Conservation (phyloP, 2,888 invertebrate genomes). For the Coenonympha arcania region DNA sequence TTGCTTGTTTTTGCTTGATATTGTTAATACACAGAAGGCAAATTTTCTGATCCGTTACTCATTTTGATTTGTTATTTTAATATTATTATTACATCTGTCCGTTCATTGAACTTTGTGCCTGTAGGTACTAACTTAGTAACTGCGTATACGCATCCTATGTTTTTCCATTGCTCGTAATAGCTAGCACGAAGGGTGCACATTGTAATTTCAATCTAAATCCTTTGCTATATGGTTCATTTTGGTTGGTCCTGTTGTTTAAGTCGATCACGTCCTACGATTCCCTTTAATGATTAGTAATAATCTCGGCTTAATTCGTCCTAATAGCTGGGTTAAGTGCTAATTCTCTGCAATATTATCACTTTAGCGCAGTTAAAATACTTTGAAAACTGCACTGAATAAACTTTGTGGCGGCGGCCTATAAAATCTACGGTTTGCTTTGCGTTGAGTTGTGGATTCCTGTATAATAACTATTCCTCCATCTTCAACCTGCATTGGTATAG, state of each 20-base stretch:
- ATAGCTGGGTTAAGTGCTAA: conserved; percentile 27
- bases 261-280: conserved; percentile 18
- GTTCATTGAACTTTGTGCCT: conserved; percentile 3
- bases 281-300: conserved; percentile 30
- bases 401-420: neutral
- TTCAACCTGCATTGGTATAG: too few relatives aligned
- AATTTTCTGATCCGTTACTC: neutral
- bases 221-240: neutral
- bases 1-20: neutral
- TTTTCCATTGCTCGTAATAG: conserved; percentile 10
- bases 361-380: conserved; percentile 20
- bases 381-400: conserved; percentile 12
- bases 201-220: neutral
- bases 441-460: too few relatives aligned
- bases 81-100: neutral
- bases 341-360: conserved; percentile 21
- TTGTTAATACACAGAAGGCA: neutral
- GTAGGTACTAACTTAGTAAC: neutral
- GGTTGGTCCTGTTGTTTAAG: neutral
- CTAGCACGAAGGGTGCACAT: neutral
- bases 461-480: too few relatives aligned
- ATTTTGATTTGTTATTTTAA: neutral
- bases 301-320: conserved; percentile 28
- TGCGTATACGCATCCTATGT: conserved; percentile 6
- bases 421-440: too few relatives aligned